Evolutionary conservation across 2,888 invertebrate species (phyloP), one percentile per base, ranked within the genome.

Genomic region (Dasypolia templi): DNA sequence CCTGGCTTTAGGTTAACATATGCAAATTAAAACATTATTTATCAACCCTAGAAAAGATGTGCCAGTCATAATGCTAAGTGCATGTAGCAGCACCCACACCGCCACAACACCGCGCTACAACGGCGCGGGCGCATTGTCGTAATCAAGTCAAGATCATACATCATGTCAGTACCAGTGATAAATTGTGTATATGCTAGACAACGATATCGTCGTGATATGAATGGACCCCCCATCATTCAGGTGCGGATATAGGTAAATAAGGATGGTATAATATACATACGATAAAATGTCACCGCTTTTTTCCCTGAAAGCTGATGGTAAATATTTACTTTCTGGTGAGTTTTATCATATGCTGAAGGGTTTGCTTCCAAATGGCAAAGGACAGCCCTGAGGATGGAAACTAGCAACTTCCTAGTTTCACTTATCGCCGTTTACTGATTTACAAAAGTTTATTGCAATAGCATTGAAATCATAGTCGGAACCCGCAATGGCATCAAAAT

Each of bases 61-160:
- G 44, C 75, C 39, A 32, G 69, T 73, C 64, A 64, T 35, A 84
- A 69, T 59, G 65, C 63, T 71, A 55, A 58, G 58, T 72, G 71
- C 70, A 62, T 68, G 73, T 81, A 73, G 32, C 63, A 79, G 69
- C 84, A 81, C 85, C 75, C 86, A 88, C 85, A 83, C 82, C 63
- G 64, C 53, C 55, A n/a, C 53, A 53, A 32, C 51, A 49, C 51
- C 14, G 22, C 46, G 71, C 59, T 62, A 26, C 2, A 26, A 62
- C 55, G 19, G 49, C 80, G 65, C 75, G 46, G 32, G 71, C 61
- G 77, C 74, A 81, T 81, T 87, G 86, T 88, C 69, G 72, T 67
- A 89, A 81, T 69, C 76, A 84, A 87, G 88, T 88, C 89, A 88
- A 89, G 88, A 86, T 82, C 85, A 79, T 78, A 67, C 77, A 81